A percentile compares a stretch with the other conserved stretches of the same genome.
Evolutionary conservation across 1,140 invertebrate genomes (phyloP).

Genomic region (Drosophila pandora): DNA sequence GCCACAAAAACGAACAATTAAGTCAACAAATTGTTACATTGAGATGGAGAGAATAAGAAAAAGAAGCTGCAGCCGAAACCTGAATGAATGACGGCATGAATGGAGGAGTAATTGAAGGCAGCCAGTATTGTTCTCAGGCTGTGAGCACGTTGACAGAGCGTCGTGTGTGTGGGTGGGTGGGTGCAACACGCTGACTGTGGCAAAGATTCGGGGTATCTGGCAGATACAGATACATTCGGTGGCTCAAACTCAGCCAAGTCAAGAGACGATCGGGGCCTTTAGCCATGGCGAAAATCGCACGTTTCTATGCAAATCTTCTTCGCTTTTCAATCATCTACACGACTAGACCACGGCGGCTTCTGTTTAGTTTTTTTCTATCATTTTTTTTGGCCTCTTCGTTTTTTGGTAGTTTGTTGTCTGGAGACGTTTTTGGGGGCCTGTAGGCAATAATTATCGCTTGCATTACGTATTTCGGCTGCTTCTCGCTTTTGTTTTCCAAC

Average conservation of each 20-base stretch:
- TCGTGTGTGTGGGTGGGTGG: constrained; percentile 49
- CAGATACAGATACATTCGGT: constrained; percentile 61
- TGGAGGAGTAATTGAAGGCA: constrained; percentile 67
- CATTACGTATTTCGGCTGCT: constrained; percentile 76
- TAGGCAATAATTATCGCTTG: constrained; percentile 82
- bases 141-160: constrained; percentile 70
- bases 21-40: constrained; percentile 60
- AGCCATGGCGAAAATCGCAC: constrained; percentile 72
- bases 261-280: constrained; percentile 52
- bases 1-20: constrained; percentile 44
- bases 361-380: constrained; percentile 43
- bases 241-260: constrained; percentile 14
- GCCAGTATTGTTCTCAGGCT: constrained; percentile 67
- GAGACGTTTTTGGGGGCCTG: constrained; percentile 50
- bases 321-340: constrained; percentile 74
- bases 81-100: constrained; percentile 64
- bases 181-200: constrained; percentile 45
- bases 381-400: constrained; percentile 16
- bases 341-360: constrained; percentile 51
- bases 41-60: constrained; percentile 9
- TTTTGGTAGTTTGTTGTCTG: constrained; percentile 24
- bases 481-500: constrained; percentile 73
- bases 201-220: constrained; percentile 41
- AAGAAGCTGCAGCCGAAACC: constrained; percentile 9
- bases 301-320: constrained; percentile 80